A percentile compares a stretch with the other conserved stretches of the same genome.
Evolutionary conservation across 2,888 invertebrate species (phyloP).

Genomic region (Cephus pygmeus): DNA sequence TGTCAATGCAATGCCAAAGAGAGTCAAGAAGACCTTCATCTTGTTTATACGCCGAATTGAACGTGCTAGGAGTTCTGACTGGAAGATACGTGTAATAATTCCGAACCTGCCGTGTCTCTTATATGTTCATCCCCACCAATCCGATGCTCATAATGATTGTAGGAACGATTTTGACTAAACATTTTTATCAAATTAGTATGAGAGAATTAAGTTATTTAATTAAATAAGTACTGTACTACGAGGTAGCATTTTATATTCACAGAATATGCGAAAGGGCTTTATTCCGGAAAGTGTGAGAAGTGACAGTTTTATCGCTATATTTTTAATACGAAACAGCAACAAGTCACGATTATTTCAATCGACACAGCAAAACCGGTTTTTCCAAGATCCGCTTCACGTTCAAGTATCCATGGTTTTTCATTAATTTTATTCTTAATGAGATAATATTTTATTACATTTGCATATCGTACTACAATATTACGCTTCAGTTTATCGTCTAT

Average conservation of each 20-base stretch:
- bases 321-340: not conserved
- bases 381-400: not conserved
- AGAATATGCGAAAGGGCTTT: not conserved
- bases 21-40: not conserved
- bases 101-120: not conserved
- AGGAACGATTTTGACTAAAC: not conserved
- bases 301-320: not conserved
- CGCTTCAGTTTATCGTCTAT: not conserved
- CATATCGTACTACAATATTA: not conserved
- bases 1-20: not conserved
- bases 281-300: not conserved
- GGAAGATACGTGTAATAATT: not conserved
- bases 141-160: not conserved
- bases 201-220: not conserved
- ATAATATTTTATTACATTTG: not conserved
- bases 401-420: not conserved
- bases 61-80: not conserved
- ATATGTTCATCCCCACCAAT: not conserved
- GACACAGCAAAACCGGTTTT: not conserved
- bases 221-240: not conserved
- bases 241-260: not conserved
- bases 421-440: not conserved
- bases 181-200: not conserved
- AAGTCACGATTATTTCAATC: not conserved
- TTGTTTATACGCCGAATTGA: not conserved